phyloP scores from a whole-genome alignment of 2,888 invertebrate species.

The Steromphala cineraria region DNA sequence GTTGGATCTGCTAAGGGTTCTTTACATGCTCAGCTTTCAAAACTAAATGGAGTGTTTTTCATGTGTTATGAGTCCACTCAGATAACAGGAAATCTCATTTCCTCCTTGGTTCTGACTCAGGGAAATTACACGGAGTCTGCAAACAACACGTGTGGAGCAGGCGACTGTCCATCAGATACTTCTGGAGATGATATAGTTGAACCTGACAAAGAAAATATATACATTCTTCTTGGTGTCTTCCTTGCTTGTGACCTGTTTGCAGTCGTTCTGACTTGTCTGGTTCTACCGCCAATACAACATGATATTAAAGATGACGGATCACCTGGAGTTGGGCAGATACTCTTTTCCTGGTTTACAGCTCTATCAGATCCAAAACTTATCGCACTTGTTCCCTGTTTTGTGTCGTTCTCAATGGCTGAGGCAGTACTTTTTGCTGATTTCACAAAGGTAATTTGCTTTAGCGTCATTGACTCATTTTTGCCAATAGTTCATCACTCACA shows the following conservation, averaged over 20 bases:
- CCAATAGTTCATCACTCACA: too few species aligned
- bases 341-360: slow-evolving; percentile 43
- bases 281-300: slow-evolving; percentile 48
- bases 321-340: slow-evolving; percentile 30
- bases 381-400: slow-evolving; percentile 60
- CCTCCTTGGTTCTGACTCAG: slow-evolving; percentile 57
- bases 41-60: slow-evolving; percentile 65
- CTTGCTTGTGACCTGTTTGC: slow-evolving; percentile 54
- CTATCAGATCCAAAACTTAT: slow-evolving; percentile 47
- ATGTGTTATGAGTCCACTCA: slow-evolving; percentile 60
- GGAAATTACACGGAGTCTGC: slow-evolving; percentile 31
- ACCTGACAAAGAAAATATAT: slow-evolving; percentile 44
- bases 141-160: slow-evolving; percentile 49
- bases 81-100: slow-evolving; percentile 64
- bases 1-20: slow-evolving; percentile 43
- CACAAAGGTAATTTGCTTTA: slow-evolving; percentile 64
- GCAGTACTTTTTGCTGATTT: slow-evolving; percentile 66
- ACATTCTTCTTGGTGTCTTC: slow-evolving; percentile 56
- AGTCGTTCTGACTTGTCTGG: slow-evolving; percentile 44
- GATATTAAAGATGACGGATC: neutral
- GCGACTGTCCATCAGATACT: slow-evolving; percentile 49
- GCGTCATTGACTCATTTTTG: too few species aligned
- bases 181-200: slow-evolving; percentile 34
- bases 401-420: slow-evolving; percentile 66
- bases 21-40: slow-evolving; percentile 49